A percentile compares a stretch with the other conserved stretches of the same genome.
Evolutionary conservation across 2,113 vertebrate species (phyloP).

Genomic region (Bos javanicus): DNA sequence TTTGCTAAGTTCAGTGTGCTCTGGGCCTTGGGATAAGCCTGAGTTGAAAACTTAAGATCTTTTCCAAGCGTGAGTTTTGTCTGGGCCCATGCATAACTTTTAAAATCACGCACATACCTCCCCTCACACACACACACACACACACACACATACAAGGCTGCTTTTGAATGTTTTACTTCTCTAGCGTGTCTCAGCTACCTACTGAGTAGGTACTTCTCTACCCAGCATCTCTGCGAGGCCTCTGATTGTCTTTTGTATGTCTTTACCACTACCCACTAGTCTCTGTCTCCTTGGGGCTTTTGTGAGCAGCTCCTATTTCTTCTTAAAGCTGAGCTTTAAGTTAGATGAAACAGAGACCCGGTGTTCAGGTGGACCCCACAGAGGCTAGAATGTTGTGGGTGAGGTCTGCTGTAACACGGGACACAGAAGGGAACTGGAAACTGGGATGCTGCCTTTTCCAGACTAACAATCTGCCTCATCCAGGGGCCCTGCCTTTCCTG

Average conservation of each 20-base stretch:
- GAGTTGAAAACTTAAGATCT: neutral
- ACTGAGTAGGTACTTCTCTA: too few relatives aligned
- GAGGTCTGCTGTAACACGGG: neutral
- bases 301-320: neutral
- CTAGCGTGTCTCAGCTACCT: neutral
- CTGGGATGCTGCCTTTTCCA: neutral
- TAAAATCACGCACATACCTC: fast-evolving
- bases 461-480: neutral
- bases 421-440: neutral
- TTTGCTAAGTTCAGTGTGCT: neutral
- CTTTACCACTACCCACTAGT: neutral
- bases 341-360: neutral
- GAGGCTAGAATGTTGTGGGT: neutral
- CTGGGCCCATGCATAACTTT: neutral
- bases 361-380: neutral
- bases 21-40: neutral
- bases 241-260: neutral
- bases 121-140: neutral
- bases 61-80: neutral
- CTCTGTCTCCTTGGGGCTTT: neutral
- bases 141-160: too few relatives aligned
- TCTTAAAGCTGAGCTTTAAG: neutral
- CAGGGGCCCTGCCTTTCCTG: neutral
- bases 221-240: neutral
- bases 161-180: neutral